Base-by-base conservation (phyloP, 2,888 invertebrate genomes). In the Encarsia formosa region DNA sequence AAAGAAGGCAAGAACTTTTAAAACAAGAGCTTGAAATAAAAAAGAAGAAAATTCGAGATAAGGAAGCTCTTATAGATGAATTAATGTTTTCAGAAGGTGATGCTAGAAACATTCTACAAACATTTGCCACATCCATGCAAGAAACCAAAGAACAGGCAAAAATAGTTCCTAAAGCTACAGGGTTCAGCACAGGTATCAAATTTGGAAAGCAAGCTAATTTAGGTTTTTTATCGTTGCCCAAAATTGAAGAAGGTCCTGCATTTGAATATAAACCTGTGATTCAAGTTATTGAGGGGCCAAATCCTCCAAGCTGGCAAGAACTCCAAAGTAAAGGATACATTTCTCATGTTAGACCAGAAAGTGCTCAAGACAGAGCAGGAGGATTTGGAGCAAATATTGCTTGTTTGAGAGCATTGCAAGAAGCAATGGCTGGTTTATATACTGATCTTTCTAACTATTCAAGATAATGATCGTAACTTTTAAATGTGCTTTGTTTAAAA, bases 1-100 rank as follows among this genome's bases (percentile, higher is more conserved):
- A 84, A 0, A 78, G 90, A 42, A 82, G 85, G 56, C 78, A 85
- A 49, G 88, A 91, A 67, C 70, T 87, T 1, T 72, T 81, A n/a
- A 79, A 85, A 19, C 63, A 69, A 38, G 73, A 74, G 68, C 67
- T 77, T 68, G 76, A 89, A 71, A 82, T 84, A 1, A 91, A 91
- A 65, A 86, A 84, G 67, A 87, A 87, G 60, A 92, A 92, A 73
- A 84, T 88, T 18, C 81, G 88, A 31, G 88, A 91, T 60, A 93
- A 92, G 63, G 92, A 96, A 71, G 92, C 91, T 0, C 76, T 98
- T 5, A 94, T 98, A 53, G 95, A 97, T 74, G 95, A 97, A 70
- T 78, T 98, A 31, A 95, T 94, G 87, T 91, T 90, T 71, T 92
- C 94, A 1, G 89, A 91, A 61, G 87, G 86, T 9, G 87, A 95